Evolutionary conservation across 2,113 vertebrate species (phyloP).

Genomic region (Triplophysa siluroides): DNA sequence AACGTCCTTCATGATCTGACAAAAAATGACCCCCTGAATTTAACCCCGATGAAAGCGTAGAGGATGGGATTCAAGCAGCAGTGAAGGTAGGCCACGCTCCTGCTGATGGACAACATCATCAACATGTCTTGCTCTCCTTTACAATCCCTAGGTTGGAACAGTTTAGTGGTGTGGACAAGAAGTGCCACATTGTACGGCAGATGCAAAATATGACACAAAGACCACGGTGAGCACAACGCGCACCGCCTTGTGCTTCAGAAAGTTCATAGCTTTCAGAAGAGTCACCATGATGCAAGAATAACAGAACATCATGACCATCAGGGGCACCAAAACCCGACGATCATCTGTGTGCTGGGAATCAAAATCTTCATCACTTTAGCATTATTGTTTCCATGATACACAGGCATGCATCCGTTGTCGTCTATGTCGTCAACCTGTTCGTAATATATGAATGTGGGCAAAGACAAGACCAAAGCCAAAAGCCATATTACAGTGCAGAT

Average conservation of each 20-base stretch:
- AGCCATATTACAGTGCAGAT: conserved; percentile 82
- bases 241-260: conserved; percentile 85
- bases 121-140: conserved; percentile 51
- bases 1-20: conserved; percentile 77
- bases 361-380: conserved; percentile 76
- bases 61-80: conserved; percentile 92
- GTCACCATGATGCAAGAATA: conserved; percentile 79
- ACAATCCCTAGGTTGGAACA: conserved; percentile 74
- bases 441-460: conserved; percentile 77
- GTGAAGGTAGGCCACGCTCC: conserved; percentile 86
- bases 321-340: conserved; percentile 84
- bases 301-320: conserved; percentile 83
- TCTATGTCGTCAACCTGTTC: rapidly evolving
- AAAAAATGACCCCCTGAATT: conserved; percentile 86
- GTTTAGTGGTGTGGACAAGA: conserved; percentile 68
- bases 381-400: conserved; percentile 57
- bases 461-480: conserved; percentile 72
- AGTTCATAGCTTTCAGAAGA: conserved; percentile 78
- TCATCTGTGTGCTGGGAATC: conserved; percentile 79
- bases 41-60: conserved; percentile 91
- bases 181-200: conserved; percentile 84
- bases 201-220: conserved; percentile 81
- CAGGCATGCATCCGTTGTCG: conserved; percentile 70
- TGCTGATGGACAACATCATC: conserved; percentile 64
- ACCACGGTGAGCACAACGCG: conserved; percentile 84